Conservation (phyloP, 2,797 vertebrate species). For the Semotilus atromaculatus region DNA sequence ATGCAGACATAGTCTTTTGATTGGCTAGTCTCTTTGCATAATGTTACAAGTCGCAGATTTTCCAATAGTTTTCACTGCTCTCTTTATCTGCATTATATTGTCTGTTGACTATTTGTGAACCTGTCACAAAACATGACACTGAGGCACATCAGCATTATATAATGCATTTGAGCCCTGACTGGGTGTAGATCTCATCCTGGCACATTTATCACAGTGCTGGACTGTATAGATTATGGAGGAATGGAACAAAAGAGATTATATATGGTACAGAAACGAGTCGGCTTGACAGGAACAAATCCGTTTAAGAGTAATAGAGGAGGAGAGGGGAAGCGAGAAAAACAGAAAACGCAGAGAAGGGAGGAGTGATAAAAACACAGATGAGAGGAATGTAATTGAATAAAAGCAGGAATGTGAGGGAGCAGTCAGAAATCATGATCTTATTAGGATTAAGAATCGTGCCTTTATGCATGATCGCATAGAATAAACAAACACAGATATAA, state of each 20-base stretch:
- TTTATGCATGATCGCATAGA: conserved; percentile 3
- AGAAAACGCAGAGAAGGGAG: conserved; percentile 6
- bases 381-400: conserved; percentile 43
- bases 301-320: conserved; percentile 45
- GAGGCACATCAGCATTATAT: not conserved
- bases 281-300: conserved; percentile 43
- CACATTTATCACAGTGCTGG: not conserved
- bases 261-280: conserved; percentile 38
- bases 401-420: conserved; percentile 25
- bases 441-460: conserved; percentile 33
- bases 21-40: not conserved
- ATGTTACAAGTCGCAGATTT: not conserved
- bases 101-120: not conserved
- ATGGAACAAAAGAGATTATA: conserved; percentile 46
- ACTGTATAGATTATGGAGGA: conserved; percentile 31
- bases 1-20: not conserved
- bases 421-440: conserved; percentile 25
- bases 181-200: conserved; percentile 15
- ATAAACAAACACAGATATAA: conserved; percentile 20
- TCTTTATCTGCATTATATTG: not conserved
- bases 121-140: not conserved
- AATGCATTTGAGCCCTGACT: not conserved
- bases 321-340: conserved; percentile 39
- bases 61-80: not conserved
- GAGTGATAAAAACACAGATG: conserved; percentile 34